phyloP scores from a whole-genome alignment of 2,888 invertebrate species.

The Cheilosia impressa region DNA sequence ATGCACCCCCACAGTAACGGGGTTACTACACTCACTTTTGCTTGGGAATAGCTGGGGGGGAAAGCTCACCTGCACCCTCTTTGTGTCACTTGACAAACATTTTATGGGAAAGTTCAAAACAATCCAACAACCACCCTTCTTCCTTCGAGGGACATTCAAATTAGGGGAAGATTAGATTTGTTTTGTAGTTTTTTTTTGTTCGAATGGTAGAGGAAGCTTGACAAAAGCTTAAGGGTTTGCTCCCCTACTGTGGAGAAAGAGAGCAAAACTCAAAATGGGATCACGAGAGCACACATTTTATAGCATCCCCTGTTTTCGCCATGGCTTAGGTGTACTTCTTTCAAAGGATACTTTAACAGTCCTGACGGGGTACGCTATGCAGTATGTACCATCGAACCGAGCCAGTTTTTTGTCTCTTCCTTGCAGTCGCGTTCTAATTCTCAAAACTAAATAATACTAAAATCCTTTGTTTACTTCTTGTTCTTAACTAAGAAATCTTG shows the following conservation, averaged over 20 bases:
- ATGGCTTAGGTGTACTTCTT: slow-evolving; percentile 38
- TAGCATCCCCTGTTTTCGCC: slow-evolving; percentile 64
- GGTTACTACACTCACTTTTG: slow-evolving; percentile 56
- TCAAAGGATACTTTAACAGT: slow-evolving; percentile 62
- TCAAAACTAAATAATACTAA: slow-evolving; percentile 1
- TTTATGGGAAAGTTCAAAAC: slow-evolving; percentile 67
- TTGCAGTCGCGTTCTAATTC: slow-evolving; percentile 68
- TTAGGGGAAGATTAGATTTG: slow-evolving; percentile 30
- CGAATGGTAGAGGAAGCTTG: slow-evolving; percentile 6
- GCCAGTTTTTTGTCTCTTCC: slow-evolving; percentile 48
- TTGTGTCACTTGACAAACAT: not conserved
- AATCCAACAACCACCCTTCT: slow-evolving; percentile 6
- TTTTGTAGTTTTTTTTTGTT: not conserved
- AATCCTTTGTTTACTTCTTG: slow-evolving; percentile 29
- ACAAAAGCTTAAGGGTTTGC: slow-evolving; percentile 13
- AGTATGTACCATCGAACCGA: slow-evolving; percentile 70
- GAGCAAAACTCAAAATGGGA: slow-evolving; percentile 28
- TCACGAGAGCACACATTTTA: slow-evolving; percentile 49
- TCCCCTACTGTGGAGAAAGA: slow-evolving; percentile 1
- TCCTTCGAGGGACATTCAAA: slow-evolving; percentile 2
- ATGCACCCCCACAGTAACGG: slow-evolving; percentile 19
- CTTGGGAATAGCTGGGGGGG: slow-evolving; percentile 32
- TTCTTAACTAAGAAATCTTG: not conserved
- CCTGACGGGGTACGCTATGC: slow-evolving; percentile 71
- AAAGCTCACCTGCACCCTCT: slow-evolving; percentile 31